Evolutionary conservation across 2,888 invertebrate species (phyloP).

Genomic region (Cephus runcator): DNA sequence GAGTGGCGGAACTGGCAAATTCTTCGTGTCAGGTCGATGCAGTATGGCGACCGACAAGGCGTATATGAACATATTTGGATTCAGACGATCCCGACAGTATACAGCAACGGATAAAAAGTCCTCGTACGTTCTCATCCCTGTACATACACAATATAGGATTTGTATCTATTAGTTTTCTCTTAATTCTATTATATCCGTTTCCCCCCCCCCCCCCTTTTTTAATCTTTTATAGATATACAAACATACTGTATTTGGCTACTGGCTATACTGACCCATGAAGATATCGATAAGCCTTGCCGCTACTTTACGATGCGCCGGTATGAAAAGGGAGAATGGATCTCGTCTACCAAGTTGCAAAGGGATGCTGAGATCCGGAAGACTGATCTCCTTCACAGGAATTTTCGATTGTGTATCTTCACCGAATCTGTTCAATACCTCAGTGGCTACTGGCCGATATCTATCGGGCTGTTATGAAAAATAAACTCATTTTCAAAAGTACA

Average conservation of each 20-base stretch:
- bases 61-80: slow-evolving; percentile 85
- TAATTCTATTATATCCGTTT: not conserved
- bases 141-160: not conserved
- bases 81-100: slow-evolving; percentile 78
- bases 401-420: slow-evolving; percentile 64
- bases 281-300: slow-evolving; percentile 77
- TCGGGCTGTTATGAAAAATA: slow-evolving; percentile 60
- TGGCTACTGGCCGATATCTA: slow-evolving; percentile 70
- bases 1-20: slow-evolving; percentile 78
- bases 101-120: slow-evolving; percentile 78
- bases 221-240: not conserved
- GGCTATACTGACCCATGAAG: slow-evolving; percentile 71
- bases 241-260: not conserved
- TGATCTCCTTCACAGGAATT: slow-evolving; percentile 72
- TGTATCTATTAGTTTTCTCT: not conserved
- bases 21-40: slow-evolving; percentile 78
- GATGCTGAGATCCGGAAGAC: slow-evolving; percentile 72
- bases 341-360: slow-evolving; percentile 73
- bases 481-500: slow-evolving; percentile 10
- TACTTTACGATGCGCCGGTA: slow-evolving; percentile 76
- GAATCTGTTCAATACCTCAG: slow-evolving; percentile 71
- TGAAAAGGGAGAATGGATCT: slow-evolving; percentile 80
- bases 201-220: too few species aligned
- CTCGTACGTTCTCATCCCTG: slow-evolving; percentile 76
- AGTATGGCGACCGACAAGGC: slow-evolving; percentile 80